These are phyloP conservation scores for Oryzaephilus surinamensis DNA, from an alignment of 1,140 invertebrate species.

Conservation along the genomic window DNA sequence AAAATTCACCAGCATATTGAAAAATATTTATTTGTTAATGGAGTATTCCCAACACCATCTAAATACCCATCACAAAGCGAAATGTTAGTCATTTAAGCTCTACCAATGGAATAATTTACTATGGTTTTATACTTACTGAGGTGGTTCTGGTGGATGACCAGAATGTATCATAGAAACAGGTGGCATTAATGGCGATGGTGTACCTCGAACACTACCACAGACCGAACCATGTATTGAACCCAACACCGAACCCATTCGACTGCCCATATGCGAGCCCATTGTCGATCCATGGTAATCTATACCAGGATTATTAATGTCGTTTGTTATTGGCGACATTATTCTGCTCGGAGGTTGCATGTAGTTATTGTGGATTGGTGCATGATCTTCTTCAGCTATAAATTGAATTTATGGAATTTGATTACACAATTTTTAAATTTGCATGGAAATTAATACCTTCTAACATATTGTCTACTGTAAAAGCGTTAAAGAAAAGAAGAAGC, in stretches of 20 bases:
- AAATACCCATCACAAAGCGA: conserved; percentile 12
- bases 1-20: conserved; percentile 21
- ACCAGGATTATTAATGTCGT: conserved; percentile 34
- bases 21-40: conserved; percentile 29
- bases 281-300: conserved; percentile 32
- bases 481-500: conserved; percentile 11
- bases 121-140: conserved; percentile 34
- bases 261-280: conserved; percentile 31
- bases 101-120: conserved; percentile 3
- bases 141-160: conserved; percentile 27
- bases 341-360: conserved; percentile 28
- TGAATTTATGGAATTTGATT: background rate
- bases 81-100: background rate
- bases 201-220: conserved; percentile 30
- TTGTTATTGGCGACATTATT: conserved; percentile 31
- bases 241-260: conserved; percentile 36
- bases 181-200: conserved; percentile 32
- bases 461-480: conserved; percentile 24
- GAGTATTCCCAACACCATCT: conserved; percentile 36
- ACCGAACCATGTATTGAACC: conserved; percentile 37
- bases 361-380: conserved; percentile 31
- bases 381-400: conserved; percentile 47
- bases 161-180: conserved; percentile 34
- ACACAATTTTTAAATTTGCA: conserved; percentile 9
- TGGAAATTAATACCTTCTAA: conserved; percentile 13